phyloP scores from a whole-genome alignment of 2,888 invertebrate species.

The Agriopis aurantiaria region DNA sequence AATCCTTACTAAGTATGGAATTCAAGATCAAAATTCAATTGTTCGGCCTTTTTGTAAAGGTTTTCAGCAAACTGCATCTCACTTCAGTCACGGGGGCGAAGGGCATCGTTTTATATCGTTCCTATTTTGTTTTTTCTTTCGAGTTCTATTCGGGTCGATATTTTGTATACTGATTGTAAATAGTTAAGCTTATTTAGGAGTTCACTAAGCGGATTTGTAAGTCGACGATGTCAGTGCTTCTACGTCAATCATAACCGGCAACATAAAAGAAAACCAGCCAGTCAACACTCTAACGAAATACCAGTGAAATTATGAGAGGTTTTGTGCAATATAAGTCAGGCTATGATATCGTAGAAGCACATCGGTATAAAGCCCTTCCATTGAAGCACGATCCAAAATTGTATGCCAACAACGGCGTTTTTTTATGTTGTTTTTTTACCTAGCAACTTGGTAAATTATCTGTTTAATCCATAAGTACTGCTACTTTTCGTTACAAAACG shows the following conservation, averaged over 20 bases:
- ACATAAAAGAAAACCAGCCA: constrained; percentile 3
- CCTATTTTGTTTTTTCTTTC: constrained; percentile 84
- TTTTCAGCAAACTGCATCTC: constrained; percentile 40
- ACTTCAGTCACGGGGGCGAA: constrained; percentile 55
- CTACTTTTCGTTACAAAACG: too few species aligned
- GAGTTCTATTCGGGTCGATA: constrained; percentile 84
- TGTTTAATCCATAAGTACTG: too few species aligned
- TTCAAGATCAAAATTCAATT: background rate
- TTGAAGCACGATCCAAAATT: constrained; percentile 34
- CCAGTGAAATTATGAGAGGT: constrained; percentile 22
- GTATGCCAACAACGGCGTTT: too few species aligned
- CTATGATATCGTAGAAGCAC: constrained; percentile 47
- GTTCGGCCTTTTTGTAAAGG: constrained; percentile 6
- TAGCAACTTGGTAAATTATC: too few species aligned
- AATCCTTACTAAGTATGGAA: background rate
- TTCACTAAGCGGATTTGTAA: constrained; percentile 57
- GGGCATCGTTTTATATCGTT: constrained; percentile 83
- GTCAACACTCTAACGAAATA: background rate
- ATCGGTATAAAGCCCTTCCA: constrained; percentile 36
- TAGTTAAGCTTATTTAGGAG: constrained; percentile 80
- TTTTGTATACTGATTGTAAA: constrained; percentile 82
- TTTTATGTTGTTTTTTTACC: too few species aligned
- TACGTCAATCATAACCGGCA: constrained; percentile 39
- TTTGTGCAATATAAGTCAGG: constrained; percentile 42
- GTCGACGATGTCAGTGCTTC: constrained; percentile 51